Conservation (phyloP, 2,797 vertebrate species). For the Diceros bicornis region DNA sequence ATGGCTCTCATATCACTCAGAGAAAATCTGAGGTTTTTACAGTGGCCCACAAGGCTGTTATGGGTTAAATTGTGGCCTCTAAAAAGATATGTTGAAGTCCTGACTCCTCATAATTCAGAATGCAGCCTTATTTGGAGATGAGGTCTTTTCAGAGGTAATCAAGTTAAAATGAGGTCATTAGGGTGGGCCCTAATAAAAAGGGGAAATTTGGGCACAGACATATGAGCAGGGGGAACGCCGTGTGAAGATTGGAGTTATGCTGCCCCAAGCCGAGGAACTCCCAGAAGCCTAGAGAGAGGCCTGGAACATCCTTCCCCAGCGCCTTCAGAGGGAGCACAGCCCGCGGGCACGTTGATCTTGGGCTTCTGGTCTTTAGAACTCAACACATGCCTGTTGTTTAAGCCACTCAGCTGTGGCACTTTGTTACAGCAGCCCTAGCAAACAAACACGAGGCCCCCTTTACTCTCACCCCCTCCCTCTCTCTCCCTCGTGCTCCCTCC, state of each 20-base stretch:
- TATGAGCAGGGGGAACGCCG: background rate
- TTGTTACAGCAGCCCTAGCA: background rate
- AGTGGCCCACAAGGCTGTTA: background rate
- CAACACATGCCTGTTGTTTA: background rate
- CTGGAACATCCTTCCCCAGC: background rate
- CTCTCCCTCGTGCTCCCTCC: background rate
- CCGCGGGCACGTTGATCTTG: too few relatives aligned
- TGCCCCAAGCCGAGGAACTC: background rate
- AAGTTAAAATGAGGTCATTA: background rate
- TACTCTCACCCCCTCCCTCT: background rate
- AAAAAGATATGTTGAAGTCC: background rate
- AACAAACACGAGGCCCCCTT: background rate
- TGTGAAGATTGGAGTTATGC: background rate
- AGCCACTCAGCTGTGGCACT: background rate
- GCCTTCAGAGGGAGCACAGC: background rate
- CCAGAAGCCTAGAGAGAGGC: background rate
- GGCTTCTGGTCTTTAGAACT: background rate
- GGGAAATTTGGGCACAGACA: rapidly evolving
- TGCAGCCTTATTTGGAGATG: background rate
- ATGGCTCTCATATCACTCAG: background rate
- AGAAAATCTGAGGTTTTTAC: background rate
- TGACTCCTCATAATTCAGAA: background rate
- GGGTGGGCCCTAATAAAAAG: too few relatives aligned
- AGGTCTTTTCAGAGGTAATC: background rate
- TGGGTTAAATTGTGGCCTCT: background rate